These are phyloP conservation scores for Carassius carassius DNA, from an alignment of 2,113 vertebrate species.

Conservation along the genomic window DNA sequence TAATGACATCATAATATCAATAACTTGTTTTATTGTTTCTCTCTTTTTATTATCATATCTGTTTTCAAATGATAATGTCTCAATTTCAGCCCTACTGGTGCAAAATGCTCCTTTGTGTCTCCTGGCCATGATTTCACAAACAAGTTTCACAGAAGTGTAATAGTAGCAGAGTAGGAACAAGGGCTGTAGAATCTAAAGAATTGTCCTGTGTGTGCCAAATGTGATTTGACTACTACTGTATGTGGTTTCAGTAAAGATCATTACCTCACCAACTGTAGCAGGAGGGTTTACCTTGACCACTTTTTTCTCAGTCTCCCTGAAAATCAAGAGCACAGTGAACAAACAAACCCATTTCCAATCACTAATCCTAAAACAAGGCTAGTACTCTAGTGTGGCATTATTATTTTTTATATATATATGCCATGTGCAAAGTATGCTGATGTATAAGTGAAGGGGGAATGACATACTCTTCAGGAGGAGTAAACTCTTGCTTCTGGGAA, in stretches of 20 bases:
- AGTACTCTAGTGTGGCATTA: no score
- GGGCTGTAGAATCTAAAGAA: background rate
- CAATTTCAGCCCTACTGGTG: no score
- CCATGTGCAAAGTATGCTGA: background rate
- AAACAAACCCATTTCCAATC: no score
- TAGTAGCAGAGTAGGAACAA: no score
- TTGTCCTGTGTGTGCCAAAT: no score
- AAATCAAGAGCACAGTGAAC: background rate
- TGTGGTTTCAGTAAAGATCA: background rate
- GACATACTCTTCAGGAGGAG: constrained; percentile 50
- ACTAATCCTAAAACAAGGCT: background rate
- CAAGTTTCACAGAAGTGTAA: no score
- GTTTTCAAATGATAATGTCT: no score
- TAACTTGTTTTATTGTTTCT: no score
- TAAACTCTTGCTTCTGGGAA: background rate
- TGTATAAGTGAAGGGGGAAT: background rate
- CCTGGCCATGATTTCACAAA: no score
- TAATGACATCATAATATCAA: no score
- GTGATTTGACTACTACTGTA: background rate
- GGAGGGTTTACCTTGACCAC: constrained; percentile 79
- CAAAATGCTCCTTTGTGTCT: no score
- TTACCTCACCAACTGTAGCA: constrained; percentile 77
- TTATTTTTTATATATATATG: background rate
- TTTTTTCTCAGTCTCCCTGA: constrained; percentile 72
- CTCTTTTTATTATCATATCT: no score